These are phyloP conservation scores for Drosophila prostipennis DNA, from an alignment of 2,888 invertebrate species.

Conservation along the genomic window DNA sequence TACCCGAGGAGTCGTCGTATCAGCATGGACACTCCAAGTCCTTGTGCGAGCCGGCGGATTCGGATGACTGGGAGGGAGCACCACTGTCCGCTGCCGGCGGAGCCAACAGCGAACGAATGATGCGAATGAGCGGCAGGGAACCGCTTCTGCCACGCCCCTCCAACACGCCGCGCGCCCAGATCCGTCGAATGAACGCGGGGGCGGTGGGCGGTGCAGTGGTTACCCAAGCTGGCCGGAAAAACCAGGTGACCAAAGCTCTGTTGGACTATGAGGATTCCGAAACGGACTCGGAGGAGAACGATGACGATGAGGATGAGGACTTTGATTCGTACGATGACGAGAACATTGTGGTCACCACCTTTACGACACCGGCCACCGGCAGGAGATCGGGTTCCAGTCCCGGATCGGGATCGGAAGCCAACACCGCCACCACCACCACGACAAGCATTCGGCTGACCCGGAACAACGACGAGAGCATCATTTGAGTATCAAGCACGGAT, in stretches of 20 bases:
- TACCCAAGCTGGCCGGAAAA: slow-evolving; percentile 84
- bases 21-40: slow-evolving; percentile 86
- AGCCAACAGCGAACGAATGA: slow-evolving; percentile 63
- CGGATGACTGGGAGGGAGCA: slow-evolving; percentile 84
- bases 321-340: slow-evolving; percentile 84
- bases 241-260: slow-evolving; percentile 85
- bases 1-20: slow-evolving; percentile 88
- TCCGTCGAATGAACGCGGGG: slow-evolving; percentile 85
- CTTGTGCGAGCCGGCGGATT: slow-evolving; percentile 85
- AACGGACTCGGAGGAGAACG: slow-evolving; percentile 80
- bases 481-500: slow-evolving; percentile 81
- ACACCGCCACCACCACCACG: slow-evolving; percentile 41
- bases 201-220: slow-evolving; percentile 59
- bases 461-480: slow-evolving; percentile 83
- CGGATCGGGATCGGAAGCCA: slow-evolving; percentile 22
- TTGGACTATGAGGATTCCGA: slow-evolving; percentile 85
- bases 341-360: slow-evolving; percentile 83
- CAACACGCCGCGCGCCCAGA: slow-evolving; percentile 87
- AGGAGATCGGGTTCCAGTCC: slow-evolving; percentile 45
- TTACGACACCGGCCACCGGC: slow-evolving; percentile 65
- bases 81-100: slow-evolving; percentile 78
- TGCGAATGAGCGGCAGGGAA: slow-evolving; percentile 82
- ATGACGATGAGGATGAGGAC: slow-evolving; percentile 82
- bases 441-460: slow-evolving; percentile 80
- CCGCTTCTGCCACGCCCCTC: slow-evolving; percentile 86